Evolutionary conservation across 1,140 invertebrate species (phyloP).

Genomic region (Maconellicoccus hirsutus): DNA sequence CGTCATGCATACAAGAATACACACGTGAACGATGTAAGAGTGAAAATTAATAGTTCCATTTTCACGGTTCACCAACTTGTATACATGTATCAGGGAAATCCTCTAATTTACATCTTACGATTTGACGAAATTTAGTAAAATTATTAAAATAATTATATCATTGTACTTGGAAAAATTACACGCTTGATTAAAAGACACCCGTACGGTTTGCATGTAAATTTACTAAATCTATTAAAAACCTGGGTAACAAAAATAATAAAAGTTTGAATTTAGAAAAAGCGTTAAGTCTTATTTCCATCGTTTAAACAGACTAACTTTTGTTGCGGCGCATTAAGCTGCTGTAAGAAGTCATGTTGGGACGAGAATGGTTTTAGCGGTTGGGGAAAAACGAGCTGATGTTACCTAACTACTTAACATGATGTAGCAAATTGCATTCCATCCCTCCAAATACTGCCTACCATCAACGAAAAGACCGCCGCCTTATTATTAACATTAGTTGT

Average conservation of each 20-base stretch:
- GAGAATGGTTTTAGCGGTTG: neutral
- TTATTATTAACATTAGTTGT: conserved; percentile 22
- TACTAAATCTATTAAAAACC: too few relatives aligned
- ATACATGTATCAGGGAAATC: too few relatives aligned
- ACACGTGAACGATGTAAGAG: too few relatives aligned
- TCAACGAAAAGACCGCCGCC: conserved; percentile 11
- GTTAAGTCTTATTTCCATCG: neutral
- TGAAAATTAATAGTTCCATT: too few relatives aligned
- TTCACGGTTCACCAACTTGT: too few relatives aligned
- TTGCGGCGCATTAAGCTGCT: neutral
- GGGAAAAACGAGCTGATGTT: conserved; percentile 16
- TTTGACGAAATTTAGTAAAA: too few relatives aligned
- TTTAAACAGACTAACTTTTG: neutral
- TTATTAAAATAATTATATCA: too few relatives aligned
- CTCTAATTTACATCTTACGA: too few relatives aligned
- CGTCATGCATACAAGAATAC: too few relatives aligned
- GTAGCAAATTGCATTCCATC: conserved; percentile 16
- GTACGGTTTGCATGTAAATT: too few relatives aligned
- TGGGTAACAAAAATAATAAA: neutral
- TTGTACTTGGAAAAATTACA: too few relatives aligned
- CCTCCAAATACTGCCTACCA: neutral
- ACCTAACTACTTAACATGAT: conserved; percentile 20
- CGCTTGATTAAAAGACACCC: too few relatives aligned
- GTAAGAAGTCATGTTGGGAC: neutral
- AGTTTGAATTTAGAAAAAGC: neutral